Evolutionary conservation across 1,140 invertebrate genomes (phyloP), one percentile per base, ranked within the genome.

Genomic region (Atopsyche davidsoni): DNA sequence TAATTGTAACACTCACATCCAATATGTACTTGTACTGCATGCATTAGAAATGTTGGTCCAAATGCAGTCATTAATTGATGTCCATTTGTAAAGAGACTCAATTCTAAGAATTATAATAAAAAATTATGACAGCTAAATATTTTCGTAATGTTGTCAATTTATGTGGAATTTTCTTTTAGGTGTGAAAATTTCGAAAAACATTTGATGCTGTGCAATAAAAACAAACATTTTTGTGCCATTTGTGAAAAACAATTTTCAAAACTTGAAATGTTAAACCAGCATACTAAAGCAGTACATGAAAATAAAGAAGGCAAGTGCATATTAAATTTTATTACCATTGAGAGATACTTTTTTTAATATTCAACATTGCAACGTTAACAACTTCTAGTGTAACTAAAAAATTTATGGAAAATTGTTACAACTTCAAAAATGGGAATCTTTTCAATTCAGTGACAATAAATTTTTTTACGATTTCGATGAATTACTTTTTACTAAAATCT

Each of bases 121-220:
- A n/a, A n/a, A n/a, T n/a, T n/a, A n/a, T n/a, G n/a, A n/a, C n/a
- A n/a, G n/a, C 21, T 16, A 17, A 34, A 4, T 25, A 34, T 17
- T 46, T 47, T 16, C 24, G 24, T 4, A 10, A 43, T 39, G 16
- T 21, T 9, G 9, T 18, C 22, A 18, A n/a, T n/a, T n/a, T n/a
- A n/a, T n/a, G n/a, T n/a, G n/a, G n/a, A n/a, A n/a, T 19, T 6
- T 28, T 28, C 17, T 53, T 53, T 24, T 24, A 54, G 52, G 38
- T 28, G 18, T 36, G 38, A 52, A 46, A 52, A 48, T 45, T 55
- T 39, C 38, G 42, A 55, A 16, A 55, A 28, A 35, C 53, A 55
- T 36, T 43, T 46, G 11, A 34, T n/a, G 2, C 18, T 7, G 3
- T 55, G 53, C 25, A 19, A 28, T 7, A 19, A 21, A 34, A 55